Evolutionary conservation across 2,113 vertebrate species (phyloP).

Genomic region (Sinocyclocheilus maitianheensis): DNA sequence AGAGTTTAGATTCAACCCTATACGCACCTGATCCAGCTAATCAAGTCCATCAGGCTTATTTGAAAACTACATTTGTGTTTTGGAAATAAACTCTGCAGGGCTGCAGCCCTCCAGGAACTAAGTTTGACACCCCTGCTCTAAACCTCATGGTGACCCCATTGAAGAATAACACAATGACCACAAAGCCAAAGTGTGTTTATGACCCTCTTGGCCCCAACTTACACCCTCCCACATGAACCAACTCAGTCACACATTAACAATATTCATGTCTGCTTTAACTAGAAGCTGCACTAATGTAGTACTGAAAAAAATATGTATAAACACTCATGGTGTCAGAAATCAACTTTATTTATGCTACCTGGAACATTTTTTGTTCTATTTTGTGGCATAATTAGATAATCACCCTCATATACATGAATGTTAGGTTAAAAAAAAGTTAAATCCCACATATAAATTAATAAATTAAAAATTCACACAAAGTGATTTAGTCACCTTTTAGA

Average conservation of each 20-base stretch:
- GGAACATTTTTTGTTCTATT: neutral
- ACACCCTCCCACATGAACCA: neutral
- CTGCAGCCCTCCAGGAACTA: no score
- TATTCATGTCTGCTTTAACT: neutral
- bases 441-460: neutral
- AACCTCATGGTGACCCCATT: slow-evolving; percentile 57
- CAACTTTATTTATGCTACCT: neutral
- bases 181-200: slow-evolving; percentile 61
- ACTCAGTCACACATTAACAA: neutral
- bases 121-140: neutral
- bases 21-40: no score
- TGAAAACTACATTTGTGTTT: no score
- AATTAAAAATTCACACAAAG: neutral
- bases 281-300: neutral
- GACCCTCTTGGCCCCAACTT: slow-evolving; percentile 52
- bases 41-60: no score
- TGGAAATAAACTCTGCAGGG: no score
- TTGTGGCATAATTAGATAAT: neutral
- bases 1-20: no score
- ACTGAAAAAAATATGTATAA: neutral
- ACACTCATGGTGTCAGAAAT: neutral
- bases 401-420: neutral
- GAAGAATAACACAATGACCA: slow-evolving; percentile 62
- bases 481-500: neutral
- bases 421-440: no score